Base-by-base conservation (phyloP, 1,140 invertebrate genomes). In the Panagrolaimus sp. region DNA sequence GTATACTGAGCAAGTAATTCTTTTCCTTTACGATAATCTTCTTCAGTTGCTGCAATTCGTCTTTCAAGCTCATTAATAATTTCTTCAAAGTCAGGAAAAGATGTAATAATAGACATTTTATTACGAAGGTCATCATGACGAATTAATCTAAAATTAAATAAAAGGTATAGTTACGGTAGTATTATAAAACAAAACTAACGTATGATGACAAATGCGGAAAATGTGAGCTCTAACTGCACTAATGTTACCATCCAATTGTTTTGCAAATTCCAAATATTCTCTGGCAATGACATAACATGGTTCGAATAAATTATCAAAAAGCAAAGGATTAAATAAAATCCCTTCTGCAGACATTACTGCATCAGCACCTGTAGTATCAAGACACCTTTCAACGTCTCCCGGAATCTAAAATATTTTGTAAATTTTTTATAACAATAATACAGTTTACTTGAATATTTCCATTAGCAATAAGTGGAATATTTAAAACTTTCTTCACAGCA, bases 191-290 rank as follows among this genome's bases (percentile, higher is more conserved):
- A 72, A 27, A 69, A 87, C 89, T 87, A 88, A 96, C 92, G 90
- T 88, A 84, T 96, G 91, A 84, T 98, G 93, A 80, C 93, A 93
- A 66, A 98, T 85, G 87, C 98, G 97, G 84, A 98, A 98, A 3
- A 98, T 84, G 86, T 98, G 96, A 8, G 94, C 95, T 74, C 95
- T 87, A 25, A 93, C 88, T 78, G 89, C 95, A 8, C 92, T 92
- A 46, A 89, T 84, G n/a, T 91, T 91, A 78, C 92, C 93, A 9
- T 93, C 91, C 86, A 93, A 91, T 74, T 88, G 82, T 70, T 91
- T 87, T 0, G 90, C 90, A 47, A 93, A 84, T 62, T 91, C 87
- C 48, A 98, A 85, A 85, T 98, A 98, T 82, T 98, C 92, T 20
- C 88, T 79, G 5, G 91, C 91, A 77, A 93, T 89, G 76, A 92